Base-by-base conservation (phyloP, 35 echinoderm and acorn worm species). In the Lytechinus pictus region DNA sequence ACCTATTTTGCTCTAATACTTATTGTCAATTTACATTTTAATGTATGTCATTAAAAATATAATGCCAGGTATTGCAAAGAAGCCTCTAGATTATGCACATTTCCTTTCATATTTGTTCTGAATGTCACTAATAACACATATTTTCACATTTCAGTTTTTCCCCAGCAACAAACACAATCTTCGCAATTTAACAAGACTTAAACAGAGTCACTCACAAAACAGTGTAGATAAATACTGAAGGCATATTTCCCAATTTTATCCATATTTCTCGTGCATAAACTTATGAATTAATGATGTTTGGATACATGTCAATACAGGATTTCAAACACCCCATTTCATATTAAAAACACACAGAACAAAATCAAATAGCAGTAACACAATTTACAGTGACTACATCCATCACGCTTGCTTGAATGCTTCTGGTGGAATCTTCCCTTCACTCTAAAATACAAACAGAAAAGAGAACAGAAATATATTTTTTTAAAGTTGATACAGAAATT, bases 381-480 rank as follows among this genome's bases (percentile, higher is more conserved):
- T n/a, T 79, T 19, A 79, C 66, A 79, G 13, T 44, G 56, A 58
- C 56, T 79, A 24, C 6, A 79, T 90, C 27, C 88, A 90, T 90
- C 52, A 93, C 27, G 28, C 55, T 57, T 93, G 52, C 92, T 93
- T 93, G 92, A 93, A 93, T 27, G 92, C 92, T 93, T 93, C 92
- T 55, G 92, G 53, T 57, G 92, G 92, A 13, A 93, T 93, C 28
- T 93, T 54, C 27, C 92, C 92, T 93, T 57, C 52, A 16, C 54
- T 93, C 92, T 93, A 54, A 90, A 90, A 90, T 29, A 90, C 16
- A 90, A 90, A 90, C 8, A 9, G 11, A 52, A 52, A 5, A 90
- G 52, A 90, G 16, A 90, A 8, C 9, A 33, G n/a, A 44, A 21
- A 8, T 52, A 88, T 14, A 28, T 88, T 2, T 52, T 28, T n/a